phyloP scores from a whole-genome alignment of 2,888 invertebrate genomes.

The Physocephala rufipes region DNA sequence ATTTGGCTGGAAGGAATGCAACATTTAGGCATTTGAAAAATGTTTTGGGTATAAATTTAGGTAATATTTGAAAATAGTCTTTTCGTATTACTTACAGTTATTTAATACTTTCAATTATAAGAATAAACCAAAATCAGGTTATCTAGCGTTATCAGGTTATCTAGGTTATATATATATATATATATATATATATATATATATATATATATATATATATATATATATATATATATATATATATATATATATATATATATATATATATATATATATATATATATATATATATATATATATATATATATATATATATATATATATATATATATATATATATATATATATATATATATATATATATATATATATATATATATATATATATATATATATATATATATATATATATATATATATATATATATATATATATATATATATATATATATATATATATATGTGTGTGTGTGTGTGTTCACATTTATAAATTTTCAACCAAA shows the following conservation, averaged over 20 bases:
- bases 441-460: background rate
- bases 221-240: slow-evolving; percentile 1
- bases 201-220: slow-evolving; percentile 1
- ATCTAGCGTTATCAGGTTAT: too few relatives aligned
- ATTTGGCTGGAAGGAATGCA: too few relatives aligned
- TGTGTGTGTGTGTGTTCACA: background rate
- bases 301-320: slow-evolving; percentile 1
- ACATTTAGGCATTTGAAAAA: too few relatives aligned
- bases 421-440: slow-evolving; percentile 1
- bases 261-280: slow-evolving; percentile 1
- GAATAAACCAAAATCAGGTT: too few relatives aligned
- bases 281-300: slow-evolving; percentile 1
- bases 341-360: slow-evolving; percentile 1
- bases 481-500: too few relatives aligned
- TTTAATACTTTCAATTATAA: too few relatives aligned
- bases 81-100: too few relatives aligned
- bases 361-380: slow-evolving; percentile 1
- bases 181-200: slow-evolving; percentile 1
- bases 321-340: slow-evolving; percentile 1
- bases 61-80: too few relatives aligned
- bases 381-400: slow-evolving; percentile 1
- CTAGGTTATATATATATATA: slow-evolving; percentile 1
- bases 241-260: slow-evolving; percentile 1
- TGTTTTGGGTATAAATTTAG: too few relatives aligned
- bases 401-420: slow-evolving; percentile 1